These are phyloP conservation scores for Tolypeutes matacus DNA, from an alignment of 2,797 vertebrate species.

Conservation along the genomic window DNA sequence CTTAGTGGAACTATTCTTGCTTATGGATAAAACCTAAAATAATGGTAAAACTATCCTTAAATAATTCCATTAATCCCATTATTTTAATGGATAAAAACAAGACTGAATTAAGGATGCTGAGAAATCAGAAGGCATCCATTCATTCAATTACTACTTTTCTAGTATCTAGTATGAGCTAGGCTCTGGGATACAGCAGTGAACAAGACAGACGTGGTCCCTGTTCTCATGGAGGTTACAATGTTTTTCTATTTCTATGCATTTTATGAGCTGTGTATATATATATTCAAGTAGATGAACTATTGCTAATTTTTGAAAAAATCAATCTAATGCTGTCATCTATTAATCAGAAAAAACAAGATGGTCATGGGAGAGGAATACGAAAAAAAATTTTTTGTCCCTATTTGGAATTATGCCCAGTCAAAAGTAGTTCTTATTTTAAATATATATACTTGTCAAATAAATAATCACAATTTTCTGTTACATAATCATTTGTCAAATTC, in stretches of 20 bases:
- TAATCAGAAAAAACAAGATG: neutral
- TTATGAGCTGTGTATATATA: neutral
- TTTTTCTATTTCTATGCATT: neutral
- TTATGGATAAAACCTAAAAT: conserved; percentile 39
- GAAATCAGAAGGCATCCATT: neutral
- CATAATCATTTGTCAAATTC: neutral
- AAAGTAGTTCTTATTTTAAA: neutral
- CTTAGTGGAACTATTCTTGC: neutral
- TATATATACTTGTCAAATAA: neutral
- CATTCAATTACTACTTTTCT: neutral
- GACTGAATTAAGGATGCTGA: neutral
- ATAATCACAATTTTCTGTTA: neutral
- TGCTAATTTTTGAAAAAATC: neutral
- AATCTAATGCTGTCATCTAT: neutral
- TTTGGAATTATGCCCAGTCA: neutral
- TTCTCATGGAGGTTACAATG: neutral
- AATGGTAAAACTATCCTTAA: conserved; percentile 34
- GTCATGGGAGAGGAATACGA: neutral
- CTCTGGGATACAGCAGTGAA: neutral
- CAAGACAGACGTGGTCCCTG: neutral
- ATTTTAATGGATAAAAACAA: conserved; percentile 57
- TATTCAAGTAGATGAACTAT: conserved; percentile 26
- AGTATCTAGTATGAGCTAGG: neutral
- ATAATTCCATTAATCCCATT: conserved; percentile 10
- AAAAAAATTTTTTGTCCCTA: neutral